phyloP scores from a whole-genome alignment of 2,113 vertebrate genomes.

The Tyrannus savana region DNA sequence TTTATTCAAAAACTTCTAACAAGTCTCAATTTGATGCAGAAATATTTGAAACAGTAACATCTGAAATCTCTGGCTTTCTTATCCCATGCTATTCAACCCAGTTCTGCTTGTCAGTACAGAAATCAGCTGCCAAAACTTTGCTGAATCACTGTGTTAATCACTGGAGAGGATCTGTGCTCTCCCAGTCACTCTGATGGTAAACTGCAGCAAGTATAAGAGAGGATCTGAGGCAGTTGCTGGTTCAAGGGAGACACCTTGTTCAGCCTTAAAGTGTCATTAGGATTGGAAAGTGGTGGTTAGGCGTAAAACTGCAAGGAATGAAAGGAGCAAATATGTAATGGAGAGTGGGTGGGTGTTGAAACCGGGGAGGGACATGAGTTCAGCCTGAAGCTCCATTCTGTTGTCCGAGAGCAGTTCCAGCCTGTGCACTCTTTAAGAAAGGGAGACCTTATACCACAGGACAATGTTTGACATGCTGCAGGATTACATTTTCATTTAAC shows the following conservation, averaged over 20 bases:
- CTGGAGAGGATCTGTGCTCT: not conserved
- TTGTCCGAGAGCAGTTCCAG: not conserved
- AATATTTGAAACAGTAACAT: not conserved
- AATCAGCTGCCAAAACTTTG: not conserved
- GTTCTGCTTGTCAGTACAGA: not conserved
- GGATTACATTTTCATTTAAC: not conserved
- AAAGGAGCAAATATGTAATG: not conserved
- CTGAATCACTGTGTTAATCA: not conserved
- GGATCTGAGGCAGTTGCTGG: not conserved
- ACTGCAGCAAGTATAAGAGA: not conserved
- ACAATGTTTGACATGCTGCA: not conserved
- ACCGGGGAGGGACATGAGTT: not conserved
- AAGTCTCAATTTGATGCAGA: not conserved
- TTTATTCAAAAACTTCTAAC: slow-evolving; percentile 7
- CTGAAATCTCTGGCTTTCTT: not conserved
- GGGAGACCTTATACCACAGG: not conserved
- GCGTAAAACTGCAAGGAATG: not conserved
- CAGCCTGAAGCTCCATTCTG: not conserved
- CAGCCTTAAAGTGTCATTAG: not conserved
- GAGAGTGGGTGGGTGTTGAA: not conserved
- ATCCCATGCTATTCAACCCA: not conserved
- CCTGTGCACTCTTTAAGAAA: not conserved
- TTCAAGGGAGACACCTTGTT: not conserved
- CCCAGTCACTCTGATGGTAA: not conserved
- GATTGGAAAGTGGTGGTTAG: not conserved